A percentile compares a stretch with the other conserved stretches of the same genome.
Evolutionary conservation across 2,113 vertebrate genomes (phyloP).

Genomic region (Labrus mixtus): DNA sequence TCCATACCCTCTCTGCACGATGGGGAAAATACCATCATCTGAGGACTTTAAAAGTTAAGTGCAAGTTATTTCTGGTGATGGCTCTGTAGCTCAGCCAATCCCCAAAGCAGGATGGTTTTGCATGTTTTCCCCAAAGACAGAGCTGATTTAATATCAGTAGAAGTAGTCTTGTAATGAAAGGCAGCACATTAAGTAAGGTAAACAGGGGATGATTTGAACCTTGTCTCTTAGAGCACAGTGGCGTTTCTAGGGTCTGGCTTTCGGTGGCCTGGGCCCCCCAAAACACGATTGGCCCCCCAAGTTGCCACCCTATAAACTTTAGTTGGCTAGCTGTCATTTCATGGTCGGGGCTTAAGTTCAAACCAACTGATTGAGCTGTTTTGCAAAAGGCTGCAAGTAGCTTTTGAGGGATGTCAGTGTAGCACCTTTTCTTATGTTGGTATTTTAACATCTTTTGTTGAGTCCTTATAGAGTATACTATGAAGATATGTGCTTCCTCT

Average conservation of each 20-base stretch:
- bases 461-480: too few species aligned
- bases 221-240: background rate
- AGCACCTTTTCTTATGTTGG: too few species aligned
- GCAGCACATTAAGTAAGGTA: constrained; percentile 19
- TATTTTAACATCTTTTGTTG: too few species aligned
- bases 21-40: constrained; percentile 28
- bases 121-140: constrained; percentile 11
- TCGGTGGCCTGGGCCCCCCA: background rate
- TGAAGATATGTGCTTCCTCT: too few species aligned
- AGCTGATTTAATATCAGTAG: constrained; percentile 41
- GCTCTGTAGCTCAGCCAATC: constrained; percentile 26
- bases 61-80: constrained; percentile 9
- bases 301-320: too few species aligned
- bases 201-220: constrained; percentile 20
- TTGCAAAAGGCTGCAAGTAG: too few species aligned
- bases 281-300: too few species aligned
- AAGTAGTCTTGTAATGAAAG: constrained; percentile 33
- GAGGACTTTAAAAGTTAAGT: constrained; percentile 23
- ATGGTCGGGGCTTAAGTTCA: too few species aligned
- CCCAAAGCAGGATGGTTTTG: constrained; percentile 27
- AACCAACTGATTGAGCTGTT: too few species aligned
- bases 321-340: too few species aligned
- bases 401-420: too few species aligned
- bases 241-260: background rate
- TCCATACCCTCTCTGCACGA: constrained; percentile 29